Evolutionary conservation across 2,797 vertebrate species (phyloP).

Genomic region (Gadopsis marmoratus): DNA sequence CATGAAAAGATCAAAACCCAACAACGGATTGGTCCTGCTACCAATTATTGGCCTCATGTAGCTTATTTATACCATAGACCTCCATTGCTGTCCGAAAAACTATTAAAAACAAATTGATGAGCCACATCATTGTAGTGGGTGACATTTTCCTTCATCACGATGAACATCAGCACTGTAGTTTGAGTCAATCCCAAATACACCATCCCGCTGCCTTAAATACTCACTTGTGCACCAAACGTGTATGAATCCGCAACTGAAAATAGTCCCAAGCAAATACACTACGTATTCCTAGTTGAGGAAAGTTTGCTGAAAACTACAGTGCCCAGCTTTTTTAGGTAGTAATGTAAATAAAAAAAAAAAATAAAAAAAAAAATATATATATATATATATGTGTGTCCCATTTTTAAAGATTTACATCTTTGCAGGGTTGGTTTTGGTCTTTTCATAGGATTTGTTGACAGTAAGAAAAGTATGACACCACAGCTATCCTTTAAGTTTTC

Average conservation of each 20-base stretch:
- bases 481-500: not conserved
- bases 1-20: constrained; percentile 20
- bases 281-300: fast-evolving
- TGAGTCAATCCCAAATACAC: not conserved
- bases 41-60: not conserved
- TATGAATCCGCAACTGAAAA: not conserved
- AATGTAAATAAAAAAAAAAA: not conserved
- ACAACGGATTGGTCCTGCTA: not conserved
- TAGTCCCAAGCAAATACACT: not conserved
- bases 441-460: not conserved
- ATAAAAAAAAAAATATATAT: no score
- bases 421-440: not conserved
- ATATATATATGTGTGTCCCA: not conserved
- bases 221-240: not conserved
- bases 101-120: not conserved
- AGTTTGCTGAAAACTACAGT: not conserved
- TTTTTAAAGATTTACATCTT: not conserved
- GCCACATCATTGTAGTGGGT: not conserved
- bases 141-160: not conserved
- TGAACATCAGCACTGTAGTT: not conserved
- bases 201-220: not conserved
- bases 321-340: not conserved
- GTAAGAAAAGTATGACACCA: not conserved
- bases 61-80: not conserved
- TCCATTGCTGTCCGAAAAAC: not conserved